Percentiles rank a stretch among this genome's conserved stretches.
phyloP scores from a whole-genome alignment of 2,113 vertebrate species.

The Phylloscopus whistleri region DNA sequence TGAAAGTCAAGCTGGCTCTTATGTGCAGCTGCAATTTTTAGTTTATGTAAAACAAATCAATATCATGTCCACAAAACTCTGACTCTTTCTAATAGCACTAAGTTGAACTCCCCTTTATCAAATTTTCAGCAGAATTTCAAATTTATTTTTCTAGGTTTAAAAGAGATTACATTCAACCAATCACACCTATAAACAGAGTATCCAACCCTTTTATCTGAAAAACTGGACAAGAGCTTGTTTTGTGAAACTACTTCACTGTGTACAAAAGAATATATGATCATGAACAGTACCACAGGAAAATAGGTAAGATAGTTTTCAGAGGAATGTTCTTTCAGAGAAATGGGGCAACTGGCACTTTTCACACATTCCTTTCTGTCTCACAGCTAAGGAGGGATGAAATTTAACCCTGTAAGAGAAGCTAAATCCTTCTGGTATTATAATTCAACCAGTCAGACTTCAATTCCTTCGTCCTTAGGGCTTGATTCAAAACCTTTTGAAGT shows the following conservation, averaged over 20 bases:
- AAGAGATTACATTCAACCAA: background rate
- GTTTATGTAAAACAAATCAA: constrained; percentile 54
- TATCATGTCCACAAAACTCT: background rate
- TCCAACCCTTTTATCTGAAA: background rate
- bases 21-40: constrained; percentile 24
- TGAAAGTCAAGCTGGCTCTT: constrained; percentile 19
- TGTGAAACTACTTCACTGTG: background rate
- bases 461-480: constrained; percentile 15
- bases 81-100: background rate
- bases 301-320: background rate
- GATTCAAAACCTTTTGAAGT: constrained; percentile 53
- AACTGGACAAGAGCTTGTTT: background rate
- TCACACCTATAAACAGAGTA: background rate
- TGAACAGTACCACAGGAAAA: background rate
- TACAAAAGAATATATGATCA: background rate
- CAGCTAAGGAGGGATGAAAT: constrained; percentile 3
- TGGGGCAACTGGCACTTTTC: background rate
- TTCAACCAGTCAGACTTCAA: constrained; percentile 23
- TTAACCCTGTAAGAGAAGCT: constrained; percentile 2
- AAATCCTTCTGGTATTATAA: constrained; percentile 38
- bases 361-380: background rate
- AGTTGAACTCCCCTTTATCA: constrained; percentile 25
- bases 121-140: constrained; percentile 30
- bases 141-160: background rate
- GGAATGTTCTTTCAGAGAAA: background rate